Base-by-base conservation (phyloP, 2,113 vertebrate species). In the Ceuthmochares aereus region DNA sequence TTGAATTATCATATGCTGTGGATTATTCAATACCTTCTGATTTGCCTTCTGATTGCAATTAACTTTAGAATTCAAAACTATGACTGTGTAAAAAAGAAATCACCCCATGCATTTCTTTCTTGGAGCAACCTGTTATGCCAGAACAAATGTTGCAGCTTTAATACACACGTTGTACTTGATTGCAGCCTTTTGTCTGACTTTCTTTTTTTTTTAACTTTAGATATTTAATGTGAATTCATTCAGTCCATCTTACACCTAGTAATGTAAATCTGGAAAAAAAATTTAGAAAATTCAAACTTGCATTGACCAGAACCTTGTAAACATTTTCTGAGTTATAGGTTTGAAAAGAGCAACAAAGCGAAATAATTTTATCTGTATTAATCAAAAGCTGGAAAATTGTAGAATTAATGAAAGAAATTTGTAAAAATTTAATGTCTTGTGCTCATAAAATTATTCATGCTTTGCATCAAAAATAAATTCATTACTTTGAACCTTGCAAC, bases 41-140 rank as follows among this genome's bases (percentile, higher is more conserved):
- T 94, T 93, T 78, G 25, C 27, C 47, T 94, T 91, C 49, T 86
- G 83, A 94, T 95, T 86, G 72, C 90, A 93, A 86, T 80, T 90
- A 94, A 88, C 36, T 80, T 70, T 36, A 77, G 63, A 88, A 78
- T 84, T 34, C 20, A 74, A 85, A 93, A 58, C 51, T 83, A 73
- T 36, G 74, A 87, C 32, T 47, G 45, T 90, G 34, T 80, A n/a
- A 95, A 88, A 89, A 74, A 62, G 22, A 68, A 92, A 66, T 77
- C 37, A 8, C 25, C 88, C 20, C 16, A 94, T 81, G 40, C 1
- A 0, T 72, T 81, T 70, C 45, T 89, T 87, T 87, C 60, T 92
- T 73, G 49, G 54, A 81, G 36, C 64, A 94, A 92, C 59, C 20
- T 81, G 34, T 87, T 90, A 60, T 66, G n/a, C 29, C 32, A 93